phyloP scores from a whole-genome alignment of 2,797 vertebrate genomes.

The Spheniscus humboldti region DNA sequence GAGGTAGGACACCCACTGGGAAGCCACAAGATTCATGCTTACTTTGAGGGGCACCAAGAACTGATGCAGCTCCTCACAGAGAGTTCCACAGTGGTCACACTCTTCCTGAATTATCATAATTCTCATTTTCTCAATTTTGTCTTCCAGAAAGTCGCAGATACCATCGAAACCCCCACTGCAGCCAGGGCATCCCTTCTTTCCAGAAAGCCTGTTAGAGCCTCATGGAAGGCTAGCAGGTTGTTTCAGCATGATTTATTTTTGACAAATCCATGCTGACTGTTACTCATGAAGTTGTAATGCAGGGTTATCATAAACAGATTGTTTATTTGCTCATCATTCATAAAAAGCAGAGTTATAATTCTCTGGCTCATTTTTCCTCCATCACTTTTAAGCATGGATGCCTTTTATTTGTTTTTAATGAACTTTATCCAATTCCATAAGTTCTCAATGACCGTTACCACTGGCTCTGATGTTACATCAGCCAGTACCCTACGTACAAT shows the following conservation, averaged over 20 bases:
- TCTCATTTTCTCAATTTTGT: not conserved
- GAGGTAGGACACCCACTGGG: not conserved
- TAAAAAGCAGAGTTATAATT: not conserved
- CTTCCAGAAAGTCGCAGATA: not conserved
- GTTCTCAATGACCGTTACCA: not conserved
- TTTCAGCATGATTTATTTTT: not conserved
- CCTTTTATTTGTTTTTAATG: not conserved
- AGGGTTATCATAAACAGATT: not conserved
- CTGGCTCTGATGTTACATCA: not conserved
- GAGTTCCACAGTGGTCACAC: not conserved
- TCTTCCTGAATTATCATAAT: not conserved
- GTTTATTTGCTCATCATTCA: not conserved
- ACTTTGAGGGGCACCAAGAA: not conserved
- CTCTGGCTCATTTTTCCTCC: too few relatives aligned
- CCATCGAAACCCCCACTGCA: not conserved
- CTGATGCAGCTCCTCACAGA: not conserved
- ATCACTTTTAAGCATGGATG: not conserved
- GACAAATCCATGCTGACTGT: not conserved
- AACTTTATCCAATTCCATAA: not conserved
- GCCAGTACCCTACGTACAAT: accelerated
- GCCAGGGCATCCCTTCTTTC: not conserved
- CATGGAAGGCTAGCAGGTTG: not conserved
- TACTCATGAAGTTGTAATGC: not conserved
- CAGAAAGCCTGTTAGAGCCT: not conserved
- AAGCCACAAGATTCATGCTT: not conserved